Evolutionary conservation across 2,113 vertebrate genomes (phyloP).

Genomic region (Rhinopomastus cyanomelas): DNA sequence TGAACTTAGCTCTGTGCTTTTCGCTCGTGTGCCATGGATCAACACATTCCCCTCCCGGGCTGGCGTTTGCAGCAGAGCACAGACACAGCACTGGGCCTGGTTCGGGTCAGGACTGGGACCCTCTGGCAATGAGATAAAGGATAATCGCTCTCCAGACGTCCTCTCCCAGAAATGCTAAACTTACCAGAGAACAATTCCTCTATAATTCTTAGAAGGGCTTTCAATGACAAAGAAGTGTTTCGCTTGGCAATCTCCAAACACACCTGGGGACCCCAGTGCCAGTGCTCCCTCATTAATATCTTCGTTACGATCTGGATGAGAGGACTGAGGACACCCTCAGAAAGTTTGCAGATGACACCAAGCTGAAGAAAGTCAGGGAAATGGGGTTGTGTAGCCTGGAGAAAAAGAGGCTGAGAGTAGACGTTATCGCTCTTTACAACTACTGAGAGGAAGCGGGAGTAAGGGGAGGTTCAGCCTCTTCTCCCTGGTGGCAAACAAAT

Average conservation of each 20-base stretch:
- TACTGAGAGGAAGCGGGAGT: too few species aligned
- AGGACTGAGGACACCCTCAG: too few species aligned
- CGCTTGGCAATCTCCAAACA: background rate
- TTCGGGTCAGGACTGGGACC: background rate
- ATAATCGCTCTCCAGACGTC: background rate
- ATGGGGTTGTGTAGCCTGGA: too few species aligned
- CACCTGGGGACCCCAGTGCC: background rate
- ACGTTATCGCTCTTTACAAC: too few species aligned
- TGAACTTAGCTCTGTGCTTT: conserved; percentile 25
- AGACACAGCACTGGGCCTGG: conserved; percentile 2
- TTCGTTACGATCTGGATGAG: too few species aligned
- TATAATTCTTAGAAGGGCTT: background rate
- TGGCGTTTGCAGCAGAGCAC: conserved; percentile 15
- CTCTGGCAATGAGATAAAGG: background rate
- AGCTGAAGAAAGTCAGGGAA: too few species aligned
- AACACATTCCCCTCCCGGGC: background rate
- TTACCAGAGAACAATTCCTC: background rate
- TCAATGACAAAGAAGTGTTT: background rate
- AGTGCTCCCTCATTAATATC: background rate
- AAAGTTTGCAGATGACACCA: too few species aligned
- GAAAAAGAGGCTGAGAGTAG: too few species aligned
- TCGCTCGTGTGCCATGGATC: background rate
- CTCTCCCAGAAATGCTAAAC: conserved; percentile 17
- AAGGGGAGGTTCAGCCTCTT: too few species aligned
- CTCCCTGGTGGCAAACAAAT: too few species aligned